Evolutionary conservation across 2,888 invertebrate species (phyloP), one percentile per base, ranked within the genome.

Genomic region (Pandemis heparana): DNA sequence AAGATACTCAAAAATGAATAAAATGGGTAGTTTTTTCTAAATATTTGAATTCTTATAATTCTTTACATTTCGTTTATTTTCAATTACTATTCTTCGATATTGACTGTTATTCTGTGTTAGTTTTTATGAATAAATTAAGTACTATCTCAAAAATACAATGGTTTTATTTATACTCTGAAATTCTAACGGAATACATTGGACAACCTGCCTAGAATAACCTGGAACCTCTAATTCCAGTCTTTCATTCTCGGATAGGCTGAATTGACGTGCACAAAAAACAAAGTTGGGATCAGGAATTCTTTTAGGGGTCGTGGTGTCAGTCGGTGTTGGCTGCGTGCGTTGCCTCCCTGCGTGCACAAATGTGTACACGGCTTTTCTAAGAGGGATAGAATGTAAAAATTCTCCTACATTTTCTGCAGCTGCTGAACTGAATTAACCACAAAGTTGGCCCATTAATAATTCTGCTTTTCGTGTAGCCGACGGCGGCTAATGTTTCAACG

Each of bases 391-490:
- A 85, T 83, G 83, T 84, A 77, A 83, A 88, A 88, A 85, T 83
- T 84, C 85, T 85, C 78, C 83, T 79, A 85, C 88, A 86, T 89
- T 90, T 86, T 84, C 85, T 84, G 86, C 91, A 90, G 91, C 89
- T 90, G 90, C 86, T 82, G 87, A 83, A 84, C 83, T 82, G 85
- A 89, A 89, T 88, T 87, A 77, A 80, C 86, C 88, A 82, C 86
- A 87, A 92, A 92, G 87, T 92, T 92, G 82, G 85, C 83, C 86
- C 89, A 89, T 92, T 92, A 91, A 91, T 92, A 92, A 92, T 91
- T 91, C 87, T 89, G 87, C 23, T 89, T 88, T 92, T 88, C 91
- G 89, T 92, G 92, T 88, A 85, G 87, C 87, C 84, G 84, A 83
- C 84, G 83, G 82, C 79, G 81, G 87, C 87, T 91, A 92, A 92